These are phyloP conservation scores for Panthera leo DNA, from an alignment of 2,113 vertebrate species.

Conservation along the genomic window DNA sequence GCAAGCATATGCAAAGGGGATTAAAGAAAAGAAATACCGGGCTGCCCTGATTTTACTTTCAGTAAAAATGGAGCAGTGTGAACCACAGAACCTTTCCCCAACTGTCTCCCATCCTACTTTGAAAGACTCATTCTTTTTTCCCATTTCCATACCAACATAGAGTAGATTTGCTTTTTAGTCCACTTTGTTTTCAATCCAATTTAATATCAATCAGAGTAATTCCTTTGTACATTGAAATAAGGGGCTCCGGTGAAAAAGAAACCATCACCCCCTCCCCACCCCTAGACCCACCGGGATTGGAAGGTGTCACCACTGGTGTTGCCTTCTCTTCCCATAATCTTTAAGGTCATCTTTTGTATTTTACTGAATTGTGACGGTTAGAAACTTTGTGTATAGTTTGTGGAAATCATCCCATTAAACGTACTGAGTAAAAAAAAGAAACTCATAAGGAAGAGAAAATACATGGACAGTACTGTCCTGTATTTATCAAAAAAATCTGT, in stretches of 20 bases:
- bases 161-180: constrained; percentile 86
- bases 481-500: not conserved
- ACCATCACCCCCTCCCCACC: constrained; percentile 49
- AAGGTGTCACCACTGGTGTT: constrained; percentile 68
- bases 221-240: constrained; percentile 84
- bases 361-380: constrained; percentile 81
- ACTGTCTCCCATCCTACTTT: constrained; percentile 78
- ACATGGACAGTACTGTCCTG: not conserved
- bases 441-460: not conserved
- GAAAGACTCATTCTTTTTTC: constrained; percentile 83
- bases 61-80: constrained; percentile 96
- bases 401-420: constrained; percentile 78
- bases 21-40: constrained; percentile 94
- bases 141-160: constrained; percentile 76
- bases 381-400: constrained; percentile 73
- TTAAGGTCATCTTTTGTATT: constrained; percentile 87
- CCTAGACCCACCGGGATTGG: constrained; percentile 76
- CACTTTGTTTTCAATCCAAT: constrained; percentile 85
- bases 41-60: constrained; percentile 84
- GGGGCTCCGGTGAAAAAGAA: constrained; percentile 74
- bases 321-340: constrained; percentile 78
- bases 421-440: not conserved
- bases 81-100: constrained; percentile 66
- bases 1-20: constrained; percentile 95
- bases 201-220: constrained; percentile 84